These are phyloP conservation scores for Zootermopsis nevadensis DNA, from an alignment of 2,888 invertebrate genomes.

Conservation along the genomic window DNA sequence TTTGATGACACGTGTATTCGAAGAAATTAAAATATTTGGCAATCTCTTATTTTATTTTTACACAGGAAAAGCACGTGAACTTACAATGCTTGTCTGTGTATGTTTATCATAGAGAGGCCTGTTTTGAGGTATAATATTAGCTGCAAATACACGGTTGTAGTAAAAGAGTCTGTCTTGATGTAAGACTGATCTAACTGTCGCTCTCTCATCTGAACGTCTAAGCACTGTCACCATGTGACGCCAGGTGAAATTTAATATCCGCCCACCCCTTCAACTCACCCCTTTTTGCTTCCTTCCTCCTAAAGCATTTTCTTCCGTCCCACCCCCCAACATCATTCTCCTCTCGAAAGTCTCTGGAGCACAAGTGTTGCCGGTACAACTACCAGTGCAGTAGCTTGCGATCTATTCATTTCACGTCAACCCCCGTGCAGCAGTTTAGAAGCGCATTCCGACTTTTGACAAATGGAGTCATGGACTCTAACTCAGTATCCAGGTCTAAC, in stretches of 20 bases:
- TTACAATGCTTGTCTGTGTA: no score
- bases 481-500: constrained; percentile 27
- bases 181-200: no score
- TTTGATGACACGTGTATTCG: no score
- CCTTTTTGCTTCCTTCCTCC: constrained; percentile 35
- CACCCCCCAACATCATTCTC: neutral
- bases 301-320: constrained; percentile 20
- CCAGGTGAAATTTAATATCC: constrained; percentile 66
- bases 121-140: neutral
- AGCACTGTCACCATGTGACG: constrained; percentile 58
- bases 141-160: neutral
- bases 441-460: constrained; percentile 50
- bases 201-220: constrained; percentile 15
- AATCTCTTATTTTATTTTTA: no score
- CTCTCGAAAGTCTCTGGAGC: neutral
- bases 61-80: no score
- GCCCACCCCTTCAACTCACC: constrained; percentile 52
- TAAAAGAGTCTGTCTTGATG: no score
- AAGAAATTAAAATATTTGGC: no score
- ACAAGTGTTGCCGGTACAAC: constrained; percentile 32
- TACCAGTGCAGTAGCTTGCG: constrained; percentile 18
- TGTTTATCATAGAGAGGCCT: no score
- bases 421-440: constrained; percentile 37
- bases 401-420: constrained; percentile 51
- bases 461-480: constrained; percentile 52